phyloP scores from a whole-genome alignment of 2,113 vertebrate species.

The Scytalopus superciliaris region DNA sequence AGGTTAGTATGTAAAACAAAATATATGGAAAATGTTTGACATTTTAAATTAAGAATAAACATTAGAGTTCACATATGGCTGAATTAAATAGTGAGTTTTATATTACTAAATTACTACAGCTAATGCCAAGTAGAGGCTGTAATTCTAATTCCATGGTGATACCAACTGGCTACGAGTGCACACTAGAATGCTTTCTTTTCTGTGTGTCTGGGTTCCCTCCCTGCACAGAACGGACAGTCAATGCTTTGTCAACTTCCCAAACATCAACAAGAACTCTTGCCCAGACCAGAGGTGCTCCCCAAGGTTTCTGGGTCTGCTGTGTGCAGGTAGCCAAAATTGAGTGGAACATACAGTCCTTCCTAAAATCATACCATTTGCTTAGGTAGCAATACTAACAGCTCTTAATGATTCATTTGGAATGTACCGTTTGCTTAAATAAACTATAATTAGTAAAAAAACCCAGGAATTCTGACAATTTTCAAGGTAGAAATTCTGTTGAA shows the following conservation, averaged over 20 bases:
- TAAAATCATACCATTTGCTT: not conserved
- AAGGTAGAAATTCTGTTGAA: not conserved
- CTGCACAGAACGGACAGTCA: not conserved
- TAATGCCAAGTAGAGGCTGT: not conserved
- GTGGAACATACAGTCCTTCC: not conserved
- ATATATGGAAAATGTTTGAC: rapidly evolving
- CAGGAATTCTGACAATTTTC: not conserved
- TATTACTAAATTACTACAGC: not conserved
- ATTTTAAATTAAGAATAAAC: not conserved
- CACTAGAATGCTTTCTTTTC: not conserved
- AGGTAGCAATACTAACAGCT: not conserved
- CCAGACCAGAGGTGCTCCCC: not conserved
- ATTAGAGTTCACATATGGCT: not conserved
- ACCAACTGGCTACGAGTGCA: not conserved
- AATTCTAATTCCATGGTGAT: not conserved
- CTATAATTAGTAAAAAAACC: not conserved
- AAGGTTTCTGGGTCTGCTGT: not conserved
- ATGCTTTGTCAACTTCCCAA: not conserved
- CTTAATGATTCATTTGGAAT: not conserved
- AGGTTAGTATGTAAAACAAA: not conserved
- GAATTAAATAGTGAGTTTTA: not conserved
- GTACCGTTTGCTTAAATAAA: not conserved
- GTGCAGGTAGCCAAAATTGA: not conserved
- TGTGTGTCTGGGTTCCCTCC: not conserved
- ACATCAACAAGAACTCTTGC: not conserved